These are phyloP conservation scores for Diadema setosum DNA, from an alignment of 35 echinoderm and acorn worm species.

Conservation along the genomic window DNA sequence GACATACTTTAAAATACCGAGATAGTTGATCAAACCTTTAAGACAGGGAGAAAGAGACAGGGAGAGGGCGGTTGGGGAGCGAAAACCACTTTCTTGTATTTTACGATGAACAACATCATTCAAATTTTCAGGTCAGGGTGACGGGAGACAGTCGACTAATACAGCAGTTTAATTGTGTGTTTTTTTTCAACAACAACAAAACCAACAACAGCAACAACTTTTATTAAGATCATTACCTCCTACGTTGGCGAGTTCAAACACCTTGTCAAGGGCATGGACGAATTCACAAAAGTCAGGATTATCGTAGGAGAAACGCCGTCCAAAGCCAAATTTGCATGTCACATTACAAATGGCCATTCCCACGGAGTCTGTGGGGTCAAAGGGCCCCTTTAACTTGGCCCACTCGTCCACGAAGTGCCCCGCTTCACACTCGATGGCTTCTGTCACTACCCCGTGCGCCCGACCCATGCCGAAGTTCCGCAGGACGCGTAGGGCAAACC, in stretches of 20 bases:
- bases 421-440: conserved; percentile 34
- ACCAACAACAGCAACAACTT: too few relatives aligned
- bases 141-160: too few relatives aligned
- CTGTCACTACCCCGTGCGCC: not conserved
- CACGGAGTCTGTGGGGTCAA: conserved; percentile 39
- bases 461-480: conserved; percentile 51
- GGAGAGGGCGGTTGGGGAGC: too few relatives aligned
- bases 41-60: too few relatives aligned
- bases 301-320: conserved; percentile 54
- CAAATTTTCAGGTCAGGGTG: too few relatives aligned
- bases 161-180: too few relatives aligned
- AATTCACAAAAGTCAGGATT: not conserved
- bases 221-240: too few relatives aligned
- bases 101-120: too few relatives aligned
- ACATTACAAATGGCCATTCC: conserved; percentile 69
- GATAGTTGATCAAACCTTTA: not conserved
- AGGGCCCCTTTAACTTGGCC: conserved; percentile 10
- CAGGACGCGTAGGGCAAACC: conserved; percentile 43
- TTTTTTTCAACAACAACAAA: too few relatives aligned
- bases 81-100: too few relatives aligned
- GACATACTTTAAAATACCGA: not conserved
- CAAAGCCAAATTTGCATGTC: conserved; percentile 55
- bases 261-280: not conserved
- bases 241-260: not conserved
- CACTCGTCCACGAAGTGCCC: conserved; percentile 8